Conservation (phyloP, 2,113 vertebrate species). For the Vulpes lagopus region DNA sequence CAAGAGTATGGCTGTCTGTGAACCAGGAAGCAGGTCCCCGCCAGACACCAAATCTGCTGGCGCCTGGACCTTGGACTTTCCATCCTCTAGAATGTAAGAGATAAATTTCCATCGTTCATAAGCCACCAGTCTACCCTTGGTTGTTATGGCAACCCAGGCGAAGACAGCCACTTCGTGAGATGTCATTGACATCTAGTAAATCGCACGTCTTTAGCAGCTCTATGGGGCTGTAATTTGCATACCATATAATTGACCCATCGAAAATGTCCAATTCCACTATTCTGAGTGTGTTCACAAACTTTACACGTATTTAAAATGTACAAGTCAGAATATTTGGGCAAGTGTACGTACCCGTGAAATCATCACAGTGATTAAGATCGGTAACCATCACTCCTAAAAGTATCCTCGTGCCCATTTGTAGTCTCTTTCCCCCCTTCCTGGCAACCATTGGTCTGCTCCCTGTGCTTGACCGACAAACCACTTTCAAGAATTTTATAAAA, state of each 20-base stretch:
- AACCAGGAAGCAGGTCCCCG: background rate
- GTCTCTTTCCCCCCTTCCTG: background rate
- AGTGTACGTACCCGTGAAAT: background rate
- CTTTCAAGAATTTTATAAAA: background rate
- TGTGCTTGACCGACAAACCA: background rate
- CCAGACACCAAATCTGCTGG: background rate
- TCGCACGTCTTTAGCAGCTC: background rate
- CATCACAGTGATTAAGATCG: background rate
- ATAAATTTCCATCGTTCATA: background rate
- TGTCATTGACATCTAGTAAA: background rate
- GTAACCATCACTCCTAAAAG: background rate
- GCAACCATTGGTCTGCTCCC: background rate
- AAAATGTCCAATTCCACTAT: background rate
- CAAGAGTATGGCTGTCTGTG: background rate
- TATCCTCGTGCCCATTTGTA: background rate
- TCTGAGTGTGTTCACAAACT: background rate
- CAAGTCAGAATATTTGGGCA: background rate
- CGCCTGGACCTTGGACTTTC: background rate
- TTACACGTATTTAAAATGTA: slow-evolving; percentile 19
- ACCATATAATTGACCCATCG: background rate
- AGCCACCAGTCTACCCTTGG: background rate
- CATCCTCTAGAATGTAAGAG: background rate
- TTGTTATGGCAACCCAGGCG: background rate
- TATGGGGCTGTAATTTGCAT: background rate
- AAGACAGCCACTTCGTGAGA: background rate